phyloP scores from a whole-genome alignment of 2,113 vertebrate species.

The Syngnathoides biaculeatus region DNA sequence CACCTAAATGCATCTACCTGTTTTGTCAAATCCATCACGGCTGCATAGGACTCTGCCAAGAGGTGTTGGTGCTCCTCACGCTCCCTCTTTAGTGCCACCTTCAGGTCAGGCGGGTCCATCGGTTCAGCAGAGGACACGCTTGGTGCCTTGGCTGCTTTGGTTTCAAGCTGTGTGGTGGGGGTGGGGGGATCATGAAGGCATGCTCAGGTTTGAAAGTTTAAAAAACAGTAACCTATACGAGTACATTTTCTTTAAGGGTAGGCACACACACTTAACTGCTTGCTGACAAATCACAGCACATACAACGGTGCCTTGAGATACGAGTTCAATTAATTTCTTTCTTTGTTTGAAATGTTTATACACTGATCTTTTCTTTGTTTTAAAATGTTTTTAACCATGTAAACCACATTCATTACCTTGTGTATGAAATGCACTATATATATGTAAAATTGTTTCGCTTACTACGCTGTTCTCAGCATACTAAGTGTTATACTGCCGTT shows the following conservation, averaged over 20 bases:
- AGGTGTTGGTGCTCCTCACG: conserved; percentile 94
- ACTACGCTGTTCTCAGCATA: no score
- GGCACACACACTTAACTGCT: no score
- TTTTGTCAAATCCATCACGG: conserved; percentile 95
- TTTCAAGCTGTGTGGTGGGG: no score
- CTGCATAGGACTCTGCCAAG: conserved; percentile 90
- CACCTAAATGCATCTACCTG: conserved; percentile 68
- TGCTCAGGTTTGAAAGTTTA: neutral
- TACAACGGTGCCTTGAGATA: no score
- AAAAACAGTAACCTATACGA: neutral
- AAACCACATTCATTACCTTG: no score
- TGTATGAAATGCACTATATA: no score
- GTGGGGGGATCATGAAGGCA: conserved; percentile 15
- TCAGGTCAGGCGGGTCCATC: conserved; percentile 81
- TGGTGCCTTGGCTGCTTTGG: conserved; percentile 79
- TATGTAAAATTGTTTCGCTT: no score
- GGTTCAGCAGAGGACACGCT: conserved; percentile 50
- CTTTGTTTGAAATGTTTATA: no score
- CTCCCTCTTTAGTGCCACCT: conserved; percentile 84
- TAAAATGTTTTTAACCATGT: no score
- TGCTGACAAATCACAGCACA: no score
- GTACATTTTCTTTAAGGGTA: neutral
- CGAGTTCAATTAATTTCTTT: no score
- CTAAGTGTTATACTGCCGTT: neutral
- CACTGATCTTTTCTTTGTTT: no score